Evolutionary conservation across 1,140 invertebrate genomes (phyloP), one percentile per base, ranked within the genome.

Genomic region (Leucophenga varia): DNA sequence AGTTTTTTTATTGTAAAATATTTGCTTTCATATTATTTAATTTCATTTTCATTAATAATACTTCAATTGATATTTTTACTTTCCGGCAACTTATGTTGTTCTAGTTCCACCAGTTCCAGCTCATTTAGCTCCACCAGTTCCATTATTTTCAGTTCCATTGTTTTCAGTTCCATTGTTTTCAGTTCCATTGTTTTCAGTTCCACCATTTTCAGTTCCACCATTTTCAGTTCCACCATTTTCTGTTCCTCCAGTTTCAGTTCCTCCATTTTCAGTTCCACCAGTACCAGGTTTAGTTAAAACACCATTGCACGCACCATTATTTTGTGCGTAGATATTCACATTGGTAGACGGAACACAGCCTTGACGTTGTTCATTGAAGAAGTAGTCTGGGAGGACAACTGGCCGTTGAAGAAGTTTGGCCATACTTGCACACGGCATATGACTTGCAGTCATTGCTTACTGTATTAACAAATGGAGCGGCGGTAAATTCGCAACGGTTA

Each of bases 401-500:
- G 17, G 16, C 31, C 4, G 7, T 18, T 3, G 9, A 19, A n/a
- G 18, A 21, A 10, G n/a, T 20, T 13, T 17, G 17, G 10, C 48
- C 42, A 34, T 50, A 32, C n/a, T 31, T 12, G 14, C 48, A 50
- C 2, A 32, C 38, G 2, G 17, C 21, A 44, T 50, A 50, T 12
- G 12, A 18, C 8, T 16, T 25, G 13, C 48, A 50, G 12, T 32
- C 16, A 6, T 10, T 4, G 17, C 44, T 42, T 10, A 50, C 48
- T 10, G 35, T 25, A 38, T 50, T 50, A 0, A 44, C 48, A 19
- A 43, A 50, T 10, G 17, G 12, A 0, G 19, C 21, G 2, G n/a
- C 44, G 12, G 48, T 18, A 18, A 31, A 38, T 28, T 44, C 14
- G 13, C 48, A 50, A 19, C 48, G 42, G 28, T 50, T 13, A 21